phyloP scores from a whole-genome alignment of 2,888 invertebrate species.

The Urechis unicinctus region DNA sequence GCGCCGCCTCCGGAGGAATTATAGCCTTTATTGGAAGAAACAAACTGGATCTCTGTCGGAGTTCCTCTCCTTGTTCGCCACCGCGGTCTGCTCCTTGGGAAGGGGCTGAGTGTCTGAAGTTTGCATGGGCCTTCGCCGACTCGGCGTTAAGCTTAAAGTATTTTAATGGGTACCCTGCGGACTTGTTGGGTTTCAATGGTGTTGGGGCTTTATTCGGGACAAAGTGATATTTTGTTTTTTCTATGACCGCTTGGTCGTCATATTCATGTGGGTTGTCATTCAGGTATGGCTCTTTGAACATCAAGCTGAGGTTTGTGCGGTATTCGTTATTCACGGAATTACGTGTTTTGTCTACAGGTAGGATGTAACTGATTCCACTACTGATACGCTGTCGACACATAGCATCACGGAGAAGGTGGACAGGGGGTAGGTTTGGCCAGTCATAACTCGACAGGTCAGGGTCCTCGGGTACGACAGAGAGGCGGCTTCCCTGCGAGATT shows the following conservation, averaged over 20 bases:
- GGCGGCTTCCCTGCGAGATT: too few species aligned
- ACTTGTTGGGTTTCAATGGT: not conserved
- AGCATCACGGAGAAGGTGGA: slow-evolving; percentile 35
- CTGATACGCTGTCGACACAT: slow-evolving; percentile 33
- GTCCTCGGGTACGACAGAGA: too few species aligned
- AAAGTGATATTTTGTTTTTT: not conserved
- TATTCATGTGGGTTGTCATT: not conserved
- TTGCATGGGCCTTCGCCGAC: not conserved
- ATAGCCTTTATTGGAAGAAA: not conserved
- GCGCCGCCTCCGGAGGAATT: not conserved
- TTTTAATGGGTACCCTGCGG: not conserved
- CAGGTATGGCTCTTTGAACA: slow-evolving; percentile 38
- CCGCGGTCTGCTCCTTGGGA: not conserved
- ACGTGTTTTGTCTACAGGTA: slow-evolving; percentile 35
- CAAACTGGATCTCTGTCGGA: not conserved
- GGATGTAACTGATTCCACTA: slow-evolving; percentile 34
- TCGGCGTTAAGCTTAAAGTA: not conserved
- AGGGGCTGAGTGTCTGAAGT: not conserved
- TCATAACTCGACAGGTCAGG: too few species aligned
- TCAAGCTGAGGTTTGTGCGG: slow-evolving; percentile 35
- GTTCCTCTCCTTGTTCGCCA: too few species aligned
- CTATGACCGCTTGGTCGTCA: not conserved
- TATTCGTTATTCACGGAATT: slow-evolving; percentile 36
- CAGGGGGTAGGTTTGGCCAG: slow-evolving; percentile 41
- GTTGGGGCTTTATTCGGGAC: not conserved